phyloP scores from a whole-genome alignment of 2,888 invertebrate genomes.

The Cantharis lateralis region DNA sequence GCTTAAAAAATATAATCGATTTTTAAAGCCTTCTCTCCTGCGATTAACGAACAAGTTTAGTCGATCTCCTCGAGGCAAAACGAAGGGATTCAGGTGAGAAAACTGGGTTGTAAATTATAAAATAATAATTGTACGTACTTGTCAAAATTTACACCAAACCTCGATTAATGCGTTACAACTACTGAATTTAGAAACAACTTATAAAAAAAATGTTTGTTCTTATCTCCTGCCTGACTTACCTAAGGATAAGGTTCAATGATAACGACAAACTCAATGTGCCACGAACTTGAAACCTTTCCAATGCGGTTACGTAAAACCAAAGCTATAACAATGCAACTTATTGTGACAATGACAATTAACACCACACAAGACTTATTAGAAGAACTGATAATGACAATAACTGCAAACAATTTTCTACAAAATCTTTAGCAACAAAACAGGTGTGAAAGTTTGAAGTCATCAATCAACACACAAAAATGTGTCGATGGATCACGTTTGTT shows the following conservation, averaged over 20 bases:
- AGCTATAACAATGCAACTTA: background rate
- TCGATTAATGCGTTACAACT: background rate
- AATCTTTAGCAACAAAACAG: background rate
- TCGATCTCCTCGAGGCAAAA: background rate
- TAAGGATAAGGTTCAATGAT: background rate
- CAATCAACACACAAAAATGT: background rate
- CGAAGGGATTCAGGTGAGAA: background rate
- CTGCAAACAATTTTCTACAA: background rate
- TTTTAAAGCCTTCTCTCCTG: background rate
- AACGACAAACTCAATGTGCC: background rate
- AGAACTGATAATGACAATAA: background rate
- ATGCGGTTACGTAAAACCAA: background rate
- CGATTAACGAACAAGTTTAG: background rate
- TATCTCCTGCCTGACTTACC: background rate
- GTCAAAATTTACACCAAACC: conserved; percentile 8
- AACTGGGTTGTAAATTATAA: background rate
- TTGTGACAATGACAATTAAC: too few species aligned
- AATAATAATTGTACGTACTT: background rate
- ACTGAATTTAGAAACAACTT: background rate
- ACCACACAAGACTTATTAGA: background rate
- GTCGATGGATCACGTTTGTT: background rate
- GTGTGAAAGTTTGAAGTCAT: background rate
- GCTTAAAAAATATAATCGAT: background rate
- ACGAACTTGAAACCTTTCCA: background rate
- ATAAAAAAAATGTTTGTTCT: background rate